These are phyloP conservation scores for Rhingia campestris DNA, from an alignment of 2,888 invertebrate species.

Conservation along the genomic window DNA sequence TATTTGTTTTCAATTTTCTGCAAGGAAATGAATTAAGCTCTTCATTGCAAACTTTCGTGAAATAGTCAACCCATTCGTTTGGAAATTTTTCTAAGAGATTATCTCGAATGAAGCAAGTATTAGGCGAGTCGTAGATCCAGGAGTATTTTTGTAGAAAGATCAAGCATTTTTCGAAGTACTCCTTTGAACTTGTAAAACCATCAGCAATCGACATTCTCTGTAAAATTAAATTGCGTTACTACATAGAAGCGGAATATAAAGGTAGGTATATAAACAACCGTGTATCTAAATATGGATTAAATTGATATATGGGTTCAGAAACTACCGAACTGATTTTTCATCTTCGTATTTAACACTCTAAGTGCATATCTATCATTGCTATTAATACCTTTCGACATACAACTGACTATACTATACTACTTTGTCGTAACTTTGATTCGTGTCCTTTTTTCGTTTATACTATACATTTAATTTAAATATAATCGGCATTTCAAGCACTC, in stretches of 20 bases:
- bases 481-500: too few species aligned
- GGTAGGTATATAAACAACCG: neutral
- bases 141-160: slow-evolving; percentile 85
- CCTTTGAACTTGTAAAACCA: slow-evolving; percentile 75
- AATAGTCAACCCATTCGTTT: slow-evolving; percentile 83
- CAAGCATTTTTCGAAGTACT: slow-evolving; percentile 85
- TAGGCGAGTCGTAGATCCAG: slow-evolving; percentile 86
- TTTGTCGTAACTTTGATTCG: too few species aligned
- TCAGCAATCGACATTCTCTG: slow-evolving; percentile 81
- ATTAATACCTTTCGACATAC: too few species aligned
- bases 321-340: too few species aligned
- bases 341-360: too few species aligned
- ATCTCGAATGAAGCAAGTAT: slow-evolving; percentile 86
- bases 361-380: too few species aligned
- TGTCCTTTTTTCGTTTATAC: too few species aligned
- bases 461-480: too few species aligned
- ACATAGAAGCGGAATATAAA: neutral
- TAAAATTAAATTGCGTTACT: slow-evolving; percentile 8
- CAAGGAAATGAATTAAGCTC: slow-evolving; percentile 83
- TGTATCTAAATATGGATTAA: too few species aligned
- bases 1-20: slow-evolving; percentile 77
- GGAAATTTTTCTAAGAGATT: slow-evolving; percentile 85
- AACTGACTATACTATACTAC: too few species aligned
- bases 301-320: too few species aligned
- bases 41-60: slow-evolving; percentile 81